Conservation (phyloP, 2,113 vertebrate species). For the Callithrix jacchus region DNA sequence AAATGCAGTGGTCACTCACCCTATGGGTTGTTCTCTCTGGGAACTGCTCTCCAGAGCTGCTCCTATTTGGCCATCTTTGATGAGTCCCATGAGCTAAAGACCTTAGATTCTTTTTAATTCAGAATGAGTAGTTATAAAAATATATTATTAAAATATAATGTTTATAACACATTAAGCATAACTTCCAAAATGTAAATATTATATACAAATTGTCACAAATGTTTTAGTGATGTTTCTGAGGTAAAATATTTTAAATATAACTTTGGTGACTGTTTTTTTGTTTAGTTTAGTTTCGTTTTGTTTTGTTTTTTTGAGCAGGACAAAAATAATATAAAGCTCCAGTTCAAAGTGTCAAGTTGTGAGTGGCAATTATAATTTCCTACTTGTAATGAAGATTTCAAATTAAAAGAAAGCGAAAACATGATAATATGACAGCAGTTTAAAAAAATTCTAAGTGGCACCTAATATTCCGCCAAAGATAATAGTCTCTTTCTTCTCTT, state of each 20-base stretch:
- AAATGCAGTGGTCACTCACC: too few relatives aligned
- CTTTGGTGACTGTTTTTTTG: not conserved
- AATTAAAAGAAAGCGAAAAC: not conserved
- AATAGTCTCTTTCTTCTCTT: not conserved
- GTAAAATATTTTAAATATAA: not conserved
- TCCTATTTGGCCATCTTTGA: too few relatives aligned
- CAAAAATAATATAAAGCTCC: conserved; percentile 21
- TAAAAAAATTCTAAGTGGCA: not conserved
- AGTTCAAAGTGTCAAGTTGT: not conserved
- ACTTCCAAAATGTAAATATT: conserved; percentile 3
- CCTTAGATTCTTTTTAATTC: not conserved
- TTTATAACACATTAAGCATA: not conserved
- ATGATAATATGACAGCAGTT: not conserved
- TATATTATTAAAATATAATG: not conserved
- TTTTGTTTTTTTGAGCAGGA: not conserved
- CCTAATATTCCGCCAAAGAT: not conserved
- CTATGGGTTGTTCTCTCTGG: too few relatives aligned
- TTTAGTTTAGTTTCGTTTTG: too few relatives aligned
- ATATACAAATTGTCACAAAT: not conserved
- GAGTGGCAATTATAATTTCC: conserved; percentile 44
- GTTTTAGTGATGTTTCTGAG: not conserved
- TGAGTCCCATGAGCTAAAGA: not conserved
- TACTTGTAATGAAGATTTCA: conserved; percentile 18
- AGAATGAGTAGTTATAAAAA: not conserved
- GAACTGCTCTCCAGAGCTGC: too few relatives aligned